Evolutionary conservation across 2,888 invertebrate genomes (phyloP), one percentile per base, ranked within the genome.

Genomic region (Boloria euphrosyne): DNA sequence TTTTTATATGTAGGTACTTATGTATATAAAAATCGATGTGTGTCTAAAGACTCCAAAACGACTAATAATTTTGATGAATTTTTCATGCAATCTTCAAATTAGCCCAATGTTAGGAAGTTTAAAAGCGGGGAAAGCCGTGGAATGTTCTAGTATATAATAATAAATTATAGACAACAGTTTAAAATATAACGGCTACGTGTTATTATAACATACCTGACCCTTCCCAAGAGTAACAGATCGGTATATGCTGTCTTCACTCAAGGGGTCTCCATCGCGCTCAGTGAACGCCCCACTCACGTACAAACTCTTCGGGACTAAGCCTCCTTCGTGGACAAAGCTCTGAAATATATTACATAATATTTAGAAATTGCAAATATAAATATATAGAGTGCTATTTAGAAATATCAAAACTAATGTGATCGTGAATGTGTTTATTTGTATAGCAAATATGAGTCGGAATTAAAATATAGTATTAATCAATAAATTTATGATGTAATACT

Each of bases 301-400:
- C 73, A 96, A 86, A 65, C 94, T 94, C 91, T 98, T 98, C 27
- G 98, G 98, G 58, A 98, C 96, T 74, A 97, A 90, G 4, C 97
- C 97, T 10, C 98, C 98, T 80, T 97, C 97, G 79, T 95, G 95
- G 55, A 97, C 95, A 85, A 95, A 94, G 57, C 96, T 96, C 97
- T 97, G 86, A 66, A 81, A 75, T 17, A 75, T 17, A 27, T 31
- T 18, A 52, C 46, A 52, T 22, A 13, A 13, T 27, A 27, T 46
- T 44, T 22, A 16, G 22, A 46, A 1, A 57, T 14, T 14, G 14
- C 14, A 43, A n/a, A 13, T 7, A 18, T 18, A 43, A 27, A 5
- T 58, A 4, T n/a, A 22, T 57, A 18, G 7, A 46, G 43, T 18
- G 47, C 17, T 44, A 46, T 46, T 22, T 22, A 57, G 13, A 22